Evolutionary conservation across 2,113 vertebrate genomes (phyloP), one percentile per base, ranked within the genome.

Genomic region (Elaphurus davidianus): DNA sequence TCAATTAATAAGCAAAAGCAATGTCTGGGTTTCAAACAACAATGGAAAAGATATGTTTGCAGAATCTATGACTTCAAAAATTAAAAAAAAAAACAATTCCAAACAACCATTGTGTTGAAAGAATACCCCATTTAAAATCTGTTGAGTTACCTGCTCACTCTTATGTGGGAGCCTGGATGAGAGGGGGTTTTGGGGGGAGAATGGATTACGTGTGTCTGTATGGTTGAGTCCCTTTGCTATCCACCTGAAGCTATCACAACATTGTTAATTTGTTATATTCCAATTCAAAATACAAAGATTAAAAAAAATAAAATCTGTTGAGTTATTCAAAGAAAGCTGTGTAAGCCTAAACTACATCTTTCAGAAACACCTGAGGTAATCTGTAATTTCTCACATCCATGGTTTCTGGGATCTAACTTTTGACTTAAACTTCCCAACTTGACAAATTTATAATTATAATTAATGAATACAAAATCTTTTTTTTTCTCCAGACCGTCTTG

Each of bases 371-470:
- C 57, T 91, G 71, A 74, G 33, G 62, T 62, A 85, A 79, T 60
- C 33, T 87, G 28, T 89, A n/a, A 91, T 85, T 96, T 95, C 84
- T 96, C 85, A 94, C 17, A 59, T 71, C 33, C n/a, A 23, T 78
- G 30, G 40, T 55, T 88, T 95, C 59, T 92, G 55, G 21, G 59
- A 62, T 74, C 19, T 23, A 87, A 28, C 11, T 96, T 95, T 96
- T 94, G 62, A 93, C 62, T 93, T 92, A 78, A 84, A 10, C 15
- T 90, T 92, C 55, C 40, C 71, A 93, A 64, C 30, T 83, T 96
- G 78, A 74, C 67, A 94, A 89, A 40, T 91, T 90, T 54, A n/a
- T 94, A 86, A 85, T 86, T 91, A 27, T 64, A n/a, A 95, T 87
- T 87, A 88, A 91, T 92, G 94, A 93, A 84, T 86, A 67, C 2